Evolutionary conservation across 2,797 vertebrate species (phyloP), one percentile per base, ranked within the genome.

Genomic region (Cephalopachus bancanus): DNA sequence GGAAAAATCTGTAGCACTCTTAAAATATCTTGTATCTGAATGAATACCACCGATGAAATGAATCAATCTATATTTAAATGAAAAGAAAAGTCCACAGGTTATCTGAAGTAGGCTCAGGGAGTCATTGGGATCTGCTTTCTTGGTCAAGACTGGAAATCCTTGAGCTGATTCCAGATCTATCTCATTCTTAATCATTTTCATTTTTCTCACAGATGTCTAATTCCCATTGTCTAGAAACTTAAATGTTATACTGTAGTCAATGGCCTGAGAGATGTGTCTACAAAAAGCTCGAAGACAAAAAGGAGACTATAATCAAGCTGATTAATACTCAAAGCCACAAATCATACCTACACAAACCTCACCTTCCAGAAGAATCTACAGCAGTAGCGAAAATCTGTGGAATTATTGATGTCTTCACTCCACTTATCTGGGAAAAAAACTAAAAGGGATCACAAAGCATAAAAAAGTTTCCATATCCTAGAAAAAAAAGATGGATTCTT

Each of bases 131-230:
- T 37, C 37, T 37, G 37, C 37, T 37, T 37, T 37, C 37, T 37
- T 37, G 37, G 37, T 37, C 37, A 37, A 37, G 37, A 2, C 37
- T 37, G 37, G 37, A 37, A 37, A 3, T 37, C 37, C 37, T 37
- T 37, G 37, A 37, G 37, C 37, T 37, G 3, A 37, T 37, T 37
- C 37, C 37, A 37, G 3, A 37, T 37, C 37, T 37, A 3, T 62
- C 9, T 30, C 30, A 49, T 26, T 20, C 59, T 55, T 10, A 60
- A 49, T 86, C 75, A 76, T 15, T 78, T 91, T 37, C 65, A 6
- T 76, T 92, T 92, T 93, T 69, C 62, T 91, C 71, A 55, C 9
- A 53, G 22, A 64, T 88, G 14, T 85, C 86, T 85, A 37, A 59
- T 65, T n/a, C 55, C n/a, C 44, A 7, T 72, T 81, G 10, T 72